Base-by-base conservation (phyloP, 92 coral and sea anemone species). In the Epizoanthus scotinus region DNA sequence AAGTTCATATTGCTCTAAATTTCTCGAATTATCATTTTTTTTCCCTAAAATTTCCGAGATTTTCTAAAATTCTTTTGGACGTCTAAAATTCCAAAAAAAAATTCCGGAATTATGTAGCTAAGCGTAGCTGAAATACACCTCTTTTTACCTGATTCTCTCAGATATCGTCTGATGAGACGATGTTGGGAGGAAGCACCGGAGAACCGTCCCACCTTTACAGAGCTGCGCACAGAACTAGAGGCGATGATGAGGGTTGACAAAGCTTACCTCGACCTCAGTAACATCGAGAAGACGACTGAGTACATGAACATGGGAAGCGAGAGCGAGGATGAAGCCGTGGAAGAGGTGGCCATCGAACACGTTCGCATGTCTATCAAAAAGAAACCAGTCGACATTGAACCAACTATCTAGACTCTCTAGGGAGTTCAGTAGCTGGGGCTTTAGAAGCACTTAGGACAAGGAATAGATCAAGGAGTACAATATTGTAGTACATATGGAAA, bases 251-350 rank as follows among this genome's bases (percentile, higher is more conserved):
- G 79, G 49, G 79, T 28, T 22, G 50, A 73, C 79, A 73, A 73
- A 56, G 7, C 25, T 14, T 73, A 73, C 31, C 79, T 73, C 1
- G 79, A 73, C 21, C 58, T 73, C 40, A 31, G 49, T 44, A 73
- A 73, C 40, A 73, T 73, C 2, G 79, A 73, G 50, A 27, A 29
- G 27, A 55, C 79, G 17, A 52, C 53, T 6, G 79, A 73, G 65
- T 73, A 73, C 65, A 73, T 73, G 79, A 73, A 54, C 21, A 18
- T 73, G 18, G 79, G 64, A 47, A 55, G 79, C 52, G 79, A 36
- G 13, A 73, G 79, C 65, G 65, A 73, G 64, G 54, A 26, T 2
- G 79, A 73, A 26, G 31, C 52, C 0, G 65, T 9, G 26, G 52
- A 55, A 12, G 44, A 54, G 79, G 0, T 55, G 28, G 25, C 19